Evolutionary conservation across 1,140 invertebrate genomes (phyloP).

Genomic region (Drosophila willistoni): DNA sequence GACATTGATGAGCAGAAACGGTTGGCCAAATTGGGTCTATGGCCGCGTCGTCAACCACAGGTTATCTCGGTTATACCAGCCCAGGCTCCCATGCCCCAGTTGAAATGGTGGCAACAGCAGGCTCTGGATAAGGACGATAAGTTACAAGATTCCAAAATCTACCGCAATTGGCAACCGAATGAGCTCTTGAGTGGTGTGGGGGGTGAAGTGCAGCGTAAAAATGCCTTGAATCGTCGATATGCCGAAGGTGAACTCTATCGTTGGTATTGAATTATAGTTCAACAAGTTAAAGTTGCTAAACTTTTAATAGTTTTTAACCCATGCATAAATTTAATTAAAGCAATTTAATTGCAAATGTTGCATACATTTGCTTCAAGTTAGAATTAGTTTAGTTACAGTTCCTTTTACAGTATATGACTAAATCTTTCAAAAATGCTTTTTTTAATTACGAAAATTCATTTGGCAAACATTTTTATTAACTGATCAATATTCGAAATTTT

Average conservation of each 20-base stretch:
- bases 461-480: too few relatives aligned
- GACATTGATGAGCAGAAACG: constrained; percentile 70
- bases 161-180: constrained; percentile 59
- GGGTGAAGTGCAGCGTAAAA: constrained; percentile 59
- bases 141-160: constrained; percentile 49
- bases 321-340: too few relatives aligned
- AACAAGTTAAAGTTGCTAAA: not conserved
- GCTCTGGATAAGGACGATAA: constrained; percentile 43
- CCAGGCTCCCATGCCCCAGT: constrained; percentile 37
- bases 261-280: constrained; percentile 24
- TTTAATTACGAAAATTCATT: too few relatives aligned
- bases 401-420: too few relatives aligned
- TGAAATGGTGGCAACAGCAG: constrained; percentile 72
- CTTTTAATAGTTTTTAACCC: not conserved
- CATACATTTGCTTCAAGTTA: too few relatives aligned
- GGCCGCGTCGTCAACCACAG: constrained; percentile 55
- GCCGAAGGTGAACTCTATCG: constrained; percentile 50
- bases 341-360: too few relatives aligned
- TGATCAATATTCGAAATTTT: too few relatives aligned
- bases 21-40: constrained; percentile 58
- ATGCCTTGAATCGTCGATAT: constrained; percentile 58
- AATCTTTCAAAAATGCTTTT: too few relatives aligned
- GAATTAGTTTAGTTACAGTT: too few relatives aligned
- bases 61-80: constrained; percentile 64
- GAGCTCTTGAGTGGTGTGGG: constrained; percentile 57